phyloP scores from a whole-genome alignment of 1,140 invertebrate genomes.

The Drosophila sp. region DNA sequence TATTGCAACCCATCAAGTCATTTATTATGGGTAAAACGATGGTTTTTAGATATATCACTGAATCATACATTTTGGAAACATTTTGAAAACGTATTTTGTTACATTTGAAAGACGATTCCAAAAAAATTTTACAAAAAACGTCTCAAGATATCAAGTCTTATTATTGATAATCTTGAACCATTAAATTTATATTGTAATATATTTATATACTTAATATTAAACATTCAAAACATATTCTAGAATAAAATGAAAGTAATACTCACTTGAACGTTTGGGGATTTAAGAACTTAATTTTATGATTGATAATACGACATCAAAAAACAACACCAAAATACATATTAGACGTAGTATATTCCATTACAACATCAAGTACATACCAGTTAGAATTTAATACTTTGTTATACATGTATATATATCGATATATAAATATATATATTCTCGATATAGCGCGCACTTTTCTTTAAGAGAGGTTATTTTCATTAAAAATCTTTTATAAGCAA shows the following conservation, averaged over 20 bases:
- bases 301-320: slow-evolving; percentile 41
- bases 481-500: slow-evolving; percentile 22
- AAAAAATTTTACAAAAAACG: too few relatives aligned
- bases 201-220: neutral
- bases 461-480: slow-evolving; percentile 13
- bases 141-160: too few relatives aligned
- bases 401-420: slow-evolving; percentile 2
- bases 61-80: too few relatives aligned
- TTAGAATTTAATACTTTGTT: slow-evolving; percentile 9
- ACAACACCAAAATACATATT: slow-evolving; percentile 69
- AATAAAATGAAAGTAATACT: slow-evolving; percentile 44
- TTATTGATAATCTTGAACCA: too few relatives aligned
- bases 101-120: too few relatives aligned
- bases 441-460: slow-evolving; percentile 20
- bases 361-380: slow-evolving; percentile 82
- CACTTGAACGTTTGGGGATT: slow-evolving; percentile 36
- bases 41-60: too few relatives aligned
- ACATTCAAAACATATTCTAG: neutral
- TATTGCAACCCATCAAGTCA: too few relatives aligned
- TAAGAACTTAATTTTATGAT: slow-evolving; percentile 27
- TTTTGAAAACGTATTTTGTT: too few relatives aligned
- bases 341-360: slow-evolving; percentile 77
- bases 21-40: too few relatives aligned
- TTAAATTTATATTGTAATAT: too few relatives aligned
- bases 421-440: neutral